Evolutionary conservation across 2,888 invertebrate genomes (phyloP), one percentile per base, ranked within the genome.

Genomic region (Hermodice carunculata): DNA sequence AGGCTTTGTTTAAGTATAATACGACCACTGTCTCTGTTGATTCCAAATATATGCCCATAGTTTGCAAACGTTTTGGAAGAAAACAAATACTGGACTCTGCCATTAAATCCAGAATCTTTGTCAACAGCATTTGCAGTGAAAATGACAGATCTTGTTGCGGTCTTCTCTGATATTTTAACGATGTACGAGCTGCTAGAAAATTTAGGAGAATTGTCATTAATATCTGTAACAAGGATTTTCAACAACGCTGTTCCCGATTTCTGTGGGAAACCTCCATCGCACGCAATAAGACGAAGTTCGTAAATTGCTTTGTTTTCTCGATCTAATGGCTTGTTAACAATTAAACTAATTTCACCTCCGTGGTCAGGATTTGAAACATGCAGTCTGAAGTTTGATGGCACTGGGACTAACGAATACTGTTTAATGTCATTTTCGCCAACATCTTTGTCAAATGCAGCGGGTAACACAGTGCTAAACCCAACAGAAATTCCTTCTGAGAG

Each of bases 141-240:
- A 1, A 67, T 32, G 1, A 59, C 37, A n/a, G 28, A 29, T 24
- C 95, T 93, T 64, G 94, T 87, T 17, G 94, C 91, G 65, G 92
- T 91, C 84, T 96, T 96, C 86, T 96, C 96, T 26, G 92, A 91
- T 42, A 97, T 92, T 11, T 91, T 90, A 52, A 91, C 91, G 80
- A 92, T 92, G 87, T 97, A 97, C 75, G 93, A 92, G 56, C 92
- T 92, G 24, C 94, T 94, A 84, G 93, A 93, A 87, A 98, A 97
- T 37, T 96, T 89, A 31, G 98, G 98, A 84, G 92, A 93, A 73
- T 96, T 90, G 86, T 97, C 97, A 67, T 86, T 86, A 61, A 81
- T 74, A 71, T 86, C 86, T 14, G 71, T 67, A 6, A 86, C 77
- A 19, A 67, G 71, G 31, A 79, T 71, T 31, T 68, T 64, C 0